Evolutionary conservation across 53 echinoderm and acorn worm species (phyloP), one percentile per base, ranked within the genome.

Genomic region (Arbacia lixula): DNA sequence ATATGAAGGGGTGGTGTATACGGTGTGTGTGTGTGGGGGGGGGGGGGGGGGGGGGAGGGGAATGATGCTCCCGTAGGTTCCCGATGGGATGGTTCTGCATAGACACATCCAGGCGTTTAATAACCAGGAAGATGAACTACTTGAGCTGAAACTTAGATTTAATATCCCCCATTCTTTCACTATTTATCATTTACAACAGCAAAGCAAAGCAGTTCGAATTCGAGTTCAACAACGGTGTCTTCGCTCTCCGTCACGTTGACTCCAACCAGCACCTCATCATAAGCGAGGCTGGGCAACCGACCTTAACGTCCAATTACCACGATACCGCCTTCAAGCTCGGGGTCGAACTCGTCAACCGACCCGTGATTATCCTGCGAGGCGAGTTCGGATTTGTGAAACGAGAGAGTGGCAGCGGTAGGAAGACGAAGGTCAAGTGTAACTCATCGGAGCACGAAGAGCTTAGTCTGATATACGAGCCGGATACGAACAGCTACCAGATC

Each of bases 401-500:
- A 1, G 82, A 81, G 46, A 39, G 12, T 5, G 40, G 60, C 2
- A 32, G 64, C 29, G 46, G 82, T 6, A 81, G 49, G 50, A 63
- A 62, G 2, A 42, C 40, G 5, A 63, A 46, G 22, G 49, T 81
- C 32, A 81, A 46, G 37, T 81, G 82, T 49, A 63, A 81, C 64
- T 63, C 63, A 29, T 40, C 82, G 17, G 82, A 81, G 11, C 49
- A 63, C 33, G 82, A 81, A 43, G 82, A 81, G 17, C 36, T 81
- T 19, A 49, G n/a, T 43, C 41, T 81, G 46, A 81, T 64, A 42
- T 81, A 81, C 46, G 82, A 81, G 63, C 64, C 64, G 82, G 82
- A 81, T 6, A 63, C 64, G 20, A 81, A 46, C 32, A 81, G 63
- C 0, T 81, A 81, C 41, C 46, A 19, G 21, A 63, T 81, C 31